phyloP scores from a whole-genome alignment of 2,888 invertebrate species.

The Caenorhabditis auriculariae region DNA sequence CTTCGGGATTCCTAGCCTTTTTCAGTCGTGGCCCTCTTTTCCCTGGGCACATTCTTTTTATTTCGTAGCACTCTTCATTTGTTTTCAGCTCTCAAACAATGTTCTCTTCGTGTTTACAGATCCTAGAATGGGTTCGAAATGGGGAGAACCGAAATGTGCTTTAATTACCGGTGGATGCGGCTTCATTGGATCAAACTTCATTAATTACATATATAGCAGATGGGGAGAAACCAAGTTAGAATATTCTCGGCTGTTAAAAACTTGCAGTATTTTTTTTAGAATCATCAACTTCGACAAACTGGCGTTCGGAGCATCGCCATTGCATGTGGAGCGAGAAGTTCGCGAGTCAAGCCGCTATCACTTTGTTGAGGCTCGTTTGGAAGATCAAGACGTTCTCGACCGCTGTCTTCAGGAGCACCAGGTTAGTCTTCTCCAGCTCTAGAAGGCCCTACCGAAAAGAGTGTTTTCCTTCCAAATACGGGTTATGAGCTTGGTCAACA shows the following conservation, averaged over 20 bases:
- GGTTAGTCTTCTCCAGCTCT: slow-evolving; percentile 21
- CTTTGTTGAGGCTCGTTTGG: slow-evolving; percentile 52
- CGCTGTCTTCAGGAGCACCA: slow-evolving; percentile 43
- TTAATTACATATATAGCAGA: slow-evolving; percentile 54
- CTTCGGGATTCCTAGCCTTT: background rate
- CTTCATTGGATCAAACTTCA: slow-evolving; percentile 62
- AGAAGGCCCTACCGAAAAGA: background rate
- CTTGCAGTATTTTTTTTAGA: slow-evolving; percentile 22
- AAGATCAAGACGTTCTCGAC: slow-evolving; percentile 46
- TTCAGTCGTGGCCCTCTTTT: background rate
- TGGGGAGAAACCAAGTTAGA: slow-evolving; percentile 54
- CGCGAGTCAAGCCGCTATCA: slow-evolving; percentile 49
- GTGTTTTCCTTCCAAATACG: too few relatives aligned
- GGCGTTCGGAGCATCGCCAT: slow-evolving; percentile 51
- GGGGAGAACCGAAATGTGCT: slow-evolving; percentile 44
- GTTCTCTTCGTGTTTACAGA: background rate
- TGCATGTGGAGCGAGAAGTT: slow-evolving; percentile 29
- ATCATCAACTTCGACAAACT: slow-evolving; percentile 60
- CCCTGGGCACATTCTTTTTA: background rate
- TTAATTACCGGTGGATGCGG: slow-evolving; percentile 62
- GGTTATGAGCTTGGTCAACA: too few relatives aligned
- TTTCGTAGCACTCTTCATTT: background rate
- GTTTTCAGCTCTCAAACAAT: background rate
- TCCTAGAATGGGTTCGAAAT: slow-evolving; percentile 22
- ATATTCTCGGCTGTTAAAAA: background rate